phyloP scores from a whole-genome alignment of 1,140 invertebrate species.

The Lepidotrigona ventralis region DNA sequence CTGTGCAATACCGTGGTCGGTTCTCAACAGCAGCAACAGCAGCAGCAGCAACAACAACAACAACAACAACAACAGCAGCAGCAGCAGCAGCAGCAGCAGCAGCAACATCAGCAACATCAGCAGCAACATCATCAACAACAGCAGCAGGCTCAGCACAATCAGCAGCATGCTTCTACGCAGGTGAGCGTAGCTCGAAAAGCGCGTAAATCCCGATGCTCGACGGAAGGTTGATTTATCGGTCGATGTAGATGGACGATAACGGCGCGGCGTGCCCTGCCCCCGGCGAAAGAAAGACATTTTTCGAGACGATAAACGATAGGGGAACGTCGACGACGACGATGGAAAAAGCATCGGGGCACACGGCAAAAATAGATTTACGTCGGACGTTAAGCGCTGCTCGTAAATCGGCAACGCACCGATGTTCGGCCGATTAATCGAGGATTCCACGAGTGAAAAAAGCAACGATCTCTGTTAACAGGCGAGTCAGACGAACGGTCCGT shows the following conservation, averaged over 20 bases:
- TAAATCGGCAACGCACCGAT: conserved; percentile 32
- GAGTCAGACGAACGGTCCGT: conserved; percentile 73
- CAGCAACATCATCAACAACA: not conserved
- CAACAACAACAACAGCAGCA: conserved; percentile 63
- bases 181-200: conserved; percentile 44
- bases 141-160: conserved; percentile 62
- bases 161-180: conserved; percentile 72
- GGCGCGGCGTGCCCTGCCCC: not conserved
- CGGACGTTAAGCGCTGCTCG: conserved; percentile 32
- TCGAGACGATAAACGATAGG: not conserved
- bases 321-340: not conserved
- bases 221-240: conserved; percentile 6
- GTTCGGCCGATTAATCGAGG: conserved; percentile 36
- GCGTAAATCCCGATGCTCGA: not conserved
- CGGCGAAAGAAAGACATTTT: not conserved
- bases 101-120: not conserved
- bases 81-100: conserved; percentile 63
- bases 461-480: conserved; percentile 66
- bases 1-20: conserved; percentile 83
- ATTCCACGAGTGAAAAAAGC: conserved; percentile 12
- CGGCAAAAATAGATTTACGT: conserved; percentile 41
- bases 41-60: conserved; percentile 74
- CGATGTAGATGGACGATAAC: not conserved
- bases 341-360: not conserved
- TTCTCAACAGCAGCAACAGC: conserved; percentile 72